These are phyloP conservation scores for Porites cylindrica DNA, from an alignment of 92 coral and sea anemone species.

Conservation along the genomic window DNA sequence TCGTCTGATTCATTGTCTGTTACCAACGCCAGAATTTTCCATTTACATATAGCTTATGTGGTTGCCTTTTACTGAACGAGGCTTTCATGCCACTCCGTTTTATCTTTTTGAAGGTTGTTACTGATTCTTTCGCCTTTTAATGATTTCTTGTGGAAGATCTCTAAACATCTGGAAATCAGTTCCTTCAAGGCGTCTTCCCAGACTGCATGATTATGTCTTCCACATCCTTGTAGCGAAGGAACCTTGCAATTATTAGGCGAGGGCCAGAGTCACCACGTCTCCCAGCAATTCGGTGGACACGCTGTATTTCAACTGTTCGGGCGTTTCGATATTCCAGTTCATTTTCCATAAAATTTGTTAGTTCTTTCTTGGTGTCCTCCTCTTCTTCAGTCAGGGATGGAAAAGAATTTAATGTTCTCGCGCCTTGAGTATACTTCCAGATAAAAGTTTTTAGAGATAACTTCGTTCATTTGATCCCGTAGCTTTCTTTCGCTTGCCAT, in stretches of 20 bases:
- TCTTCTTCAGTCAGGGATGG: not conserved
- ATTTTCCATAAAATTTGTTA: not conserved
- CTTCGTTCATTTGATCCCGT: not conserved
- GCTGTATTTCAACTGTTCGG: not conserved
- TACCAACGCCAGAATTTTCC: not conserved
- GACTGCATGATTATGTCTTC: not conserved
- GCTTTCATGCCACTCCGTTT: not conserved
- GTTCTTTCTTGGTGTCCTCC: not conserved
- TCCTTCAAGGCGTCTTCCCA: not conserved
- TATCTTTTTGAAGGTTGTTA: not conserved
- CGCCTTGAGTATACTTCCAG: not conserved
- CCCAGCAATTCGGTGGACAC: not conserved
- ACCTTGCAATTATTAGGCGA: not conserved
- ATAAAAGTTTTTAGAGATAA: not conserved
- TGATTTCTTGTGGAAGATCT: too few species aligned
- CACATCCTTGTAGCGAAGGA: not conserved
- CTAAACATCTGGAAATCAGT: not conserved
- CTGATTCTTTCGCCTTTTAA: not conserved
- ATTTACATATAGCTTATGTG: too few species aligned
- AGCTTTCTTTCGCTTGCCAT: not conserved
- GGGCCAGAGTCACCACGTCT: not conserved
- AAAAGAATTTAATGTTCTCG: constrained; percentile 18
- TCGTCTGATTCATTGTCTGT: not conserved
- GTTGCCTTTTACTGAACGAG: not conserved
- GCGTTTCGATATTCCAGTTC: not conserved